Evolutionary conservation across 1,140 invertebrate species (phyloP).

Genomic region (Steinernema feltiae): DNA sequence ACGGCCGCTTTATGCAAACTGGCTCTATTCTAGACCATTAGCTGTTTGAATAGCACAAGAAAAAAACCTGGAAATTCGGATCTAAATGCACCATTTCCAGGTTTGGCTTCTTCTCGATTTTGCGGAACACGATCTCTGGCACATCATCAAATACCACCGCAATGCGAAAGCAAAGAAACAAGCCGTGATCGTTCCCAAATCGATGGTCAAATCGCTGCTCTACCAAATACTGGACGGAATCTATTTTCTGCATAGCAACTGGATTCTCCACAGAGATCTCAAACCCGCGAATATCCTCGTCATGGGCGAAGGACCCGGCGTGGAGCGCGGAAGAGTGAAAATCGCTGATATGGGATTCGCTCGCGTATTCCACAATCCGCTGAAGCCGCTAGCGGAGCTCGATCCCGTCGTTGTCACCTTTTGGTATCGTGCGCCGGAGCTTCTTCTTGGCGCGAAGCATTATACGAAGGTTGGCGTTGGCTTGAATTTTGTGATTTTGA

Average conservation of each 20-base stretch:
- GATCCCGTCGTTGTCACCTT: constrained; percentile 99
- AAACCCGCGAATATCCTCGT: constrained; percentile 99
- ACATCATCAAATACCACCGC: constrained; percentile 98
- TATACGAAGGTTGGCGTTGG: constrained; percentile 68
- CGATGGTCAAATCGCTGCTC: constrained; percentile 93
- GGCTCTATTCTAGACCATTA: no score
- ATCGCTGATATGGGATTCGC: constrained; percentile 98
- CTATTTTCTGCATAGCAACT: constrained; percentile 98
- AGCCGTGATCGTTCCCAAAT: constrained; percentile 81
- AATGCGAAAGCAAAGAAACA: constrained; percentile 97
- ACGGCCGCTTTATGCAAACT: no score
- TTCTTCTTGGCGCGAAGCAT: constrained; percentile 88
- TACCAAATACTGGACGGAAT: constrained; percentile 99
- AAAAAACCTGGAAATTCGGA: no score
- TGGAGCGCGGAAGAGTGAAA: constrained; percentile 71
- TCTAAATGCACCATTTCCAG: constrained; percentile 23
- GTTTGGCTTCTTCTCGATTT: constrained; percentile 93
- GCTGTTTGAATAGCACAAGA: no score
- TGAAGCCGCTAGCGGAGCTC: constrained; percentile 92
- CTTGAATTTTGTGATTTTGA: neutral
- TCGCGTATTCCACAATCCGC: constrained; percentile 91
- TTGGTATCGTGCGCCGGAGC: constrained; percentile 96
- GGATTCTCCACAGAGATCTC: constrained; percentile 96
- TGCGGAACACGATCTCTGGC: constrained; percentile 99
- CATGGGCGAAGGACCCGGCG: constrained; percentile 81